Evolutionary conservation across 2,888 invertebrate species (phyloP).

Genomic region (Drosophila percnosoma): DNA sequence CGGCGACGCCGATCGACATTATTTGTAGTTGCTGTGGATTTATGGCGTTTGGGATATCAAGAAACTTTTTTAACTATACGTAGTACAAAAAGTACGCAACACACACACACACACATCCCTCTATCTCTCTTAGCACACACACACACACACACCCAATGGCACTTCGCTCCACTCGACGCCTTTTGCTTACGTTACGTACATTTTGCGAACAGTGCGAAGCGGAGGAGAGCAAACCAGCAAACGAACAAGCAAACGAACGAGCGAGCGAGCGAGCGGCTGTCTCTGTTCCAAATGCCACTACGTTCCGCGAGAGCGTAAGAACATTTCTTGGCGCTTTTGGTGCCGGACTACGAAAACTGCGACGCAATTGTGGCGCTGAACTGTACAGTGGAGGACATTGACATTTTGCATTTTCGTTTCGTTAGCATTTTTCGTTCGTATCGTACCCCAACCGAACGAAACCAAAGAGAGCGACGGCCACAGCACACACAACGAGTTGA

Average conservation of each 20-base stretch:
- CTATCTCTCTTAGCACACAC: neutral
- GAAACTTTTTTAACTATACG: constrained; percentile 44
- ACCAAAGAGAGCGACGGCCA: constrained; percentile 31
- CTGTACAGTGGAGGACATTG: constrained; percentile 83
- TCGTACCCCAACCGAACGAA: constrained; percentile 40
- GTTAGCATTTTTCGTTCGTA: constrained; percentile 80
- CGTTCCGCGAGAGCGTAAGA: constrained; percentile 54
- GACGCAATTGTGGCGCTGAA: constrained; percentile 80
- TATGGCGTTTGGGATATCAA: constrained; percentile 45
- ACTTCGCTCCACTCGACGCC: constrained; percentile 44
- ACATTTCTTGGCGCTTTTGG: constrained; percentile 57
- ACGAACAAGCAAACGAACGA: constrained; percentile 13
- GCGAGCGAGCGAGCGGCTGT: constrained; percentile 18
- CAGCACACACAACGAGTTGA: constrained; percentile 48
- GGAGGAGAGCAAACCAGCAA: constrained; percentile 23
- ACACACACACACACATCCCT: constrained; percentile 7
- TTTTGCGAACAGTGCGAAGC: constrained; percentile 20
- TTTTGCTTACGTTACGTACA: constrained; percentile 53
- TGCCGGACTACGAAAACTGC: constrained; percentile 72
- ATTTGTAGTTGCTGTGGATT: constrained; percentile 58
- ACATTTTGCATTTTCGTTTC: constrained; percentile 84
- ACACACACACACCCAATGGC: constrained; percentile 20
- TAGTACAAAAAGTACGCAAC: constrained; percentile 40
- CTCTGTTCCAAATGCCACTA: constrained; percentile 62
- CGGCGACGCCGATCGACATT: constrained; percentile 55